Evolutionary conservation across 2,113 vertebrate species (phyloP).

Genomic region (Lagopus muta): DNA sequence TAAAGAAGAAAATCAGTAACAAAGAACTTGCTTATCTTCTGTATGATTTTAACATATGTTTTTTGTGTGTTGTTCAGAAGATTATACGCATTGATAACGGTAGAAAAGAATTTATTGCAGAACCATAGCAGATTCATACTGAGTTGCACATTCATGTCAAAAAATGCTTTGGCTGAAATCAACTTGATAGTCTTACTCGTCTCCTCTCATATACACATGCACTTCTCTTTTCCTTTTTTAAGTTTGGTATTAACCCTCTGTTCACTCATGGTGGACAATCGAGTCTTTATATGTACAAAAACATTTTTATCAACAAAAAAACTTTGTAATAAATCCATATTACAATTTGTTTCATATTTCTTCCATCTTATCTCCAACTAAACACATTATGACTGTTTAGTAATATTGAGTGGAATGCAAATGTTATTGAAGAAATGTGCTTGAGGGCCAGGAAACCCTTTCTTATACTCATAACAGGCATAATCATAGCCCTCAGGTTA

Average conservation of each 20-base stretch:
- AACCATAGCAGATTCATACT: slow-evolving; percentile 24
- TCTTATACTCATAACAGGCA: slow-evolving; percentile 12
- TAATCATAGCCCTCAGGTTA: slow-evolving; percentile 60
- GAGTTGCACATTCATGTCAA: slow-evolving; percentile 61
- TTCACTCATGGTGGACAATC: slow-evolving; percentile 47
- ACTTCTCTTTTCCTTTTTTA: neutral
- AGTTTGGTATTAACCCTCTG: slow-evolving; percentile 10
- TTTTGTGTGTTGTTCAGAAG: neutral
- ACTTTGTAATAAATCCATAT: slow-evolving; percentile 39
- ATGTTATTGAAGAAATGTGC: slow-evolving; percentile 37
- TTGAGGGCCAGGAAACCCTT: slow-evolving; percentile 42
- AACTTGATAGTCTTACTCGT: slow-evolving; percentile 43
- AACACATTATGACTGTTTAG: slow-evolving; percentile 40
- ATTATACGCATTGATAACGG: neutral
- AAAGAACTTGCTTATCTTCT: neutral
- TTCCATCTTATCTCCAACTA: slow-evolving; percentile 27
- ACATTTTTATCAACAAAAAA: slow-evolving; percentile 46
- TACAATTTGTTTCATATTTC: slow-evolving; percentile 62
- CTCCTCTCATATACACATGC: neutral
- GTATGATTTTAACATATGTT: neutral
- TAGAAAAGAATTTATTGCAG: slow-evolving; percentile 51
- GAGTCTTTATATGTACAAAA: slow-evolving; percentile 43
- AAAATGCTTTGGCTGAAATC: slow-evolving; percentile 63
- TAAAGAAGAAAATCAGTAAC: neutral
- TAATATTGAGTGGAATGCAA: slow-evolving; percentile 51